Conservation (phyloP, 2,113 vertebrate genomes). For the Microtus richardsoni region DNA sequence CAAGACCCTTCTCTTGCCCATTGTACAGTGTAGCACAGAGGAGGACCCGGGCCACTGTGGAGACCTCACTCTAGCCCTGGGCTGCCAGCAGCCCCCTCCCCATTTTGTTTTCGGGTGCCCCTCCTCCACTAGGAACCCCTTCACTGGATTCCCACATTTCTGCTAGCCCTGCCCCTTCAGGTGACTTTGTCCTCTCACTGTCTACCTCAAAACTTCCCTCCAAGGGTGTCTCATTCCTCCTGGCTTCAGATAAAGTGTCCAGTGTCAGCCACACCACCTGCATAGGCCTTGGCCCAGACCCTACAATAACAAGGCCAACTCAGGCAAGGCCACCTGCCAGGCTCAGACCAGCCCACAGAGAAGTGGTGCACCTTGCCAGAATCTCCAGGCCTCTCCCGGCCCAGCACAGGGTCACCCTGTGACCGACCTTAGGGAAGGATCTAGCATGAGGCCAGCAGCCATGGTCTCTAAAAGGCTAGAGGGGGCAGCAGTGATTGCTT, state of each 20-base stretch:
- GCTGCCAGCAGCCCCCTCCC: not conserved
- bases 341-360: not conserved
- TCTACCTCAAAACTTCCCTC: not conserved
- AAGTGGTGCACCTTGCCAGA: rapidly evolving
- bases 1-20: not conserved
- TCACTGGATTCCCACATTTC: not conserved
- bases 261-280: not conserved
- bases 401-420: not conserved
- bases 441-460: rapidly evolving
- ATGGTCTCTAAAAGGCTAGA: rapidly evolving
- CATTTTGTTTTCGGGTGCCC: not conserved
- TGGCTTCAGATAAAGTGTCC: not conserved
- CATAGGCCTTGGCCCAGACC: not conserved
- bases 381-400: no score
- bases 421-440: not conserved
- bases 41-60: rapidly evolving
- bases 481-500: rapidly evolving
- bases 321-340: not conserved
- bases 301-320: not conserved
- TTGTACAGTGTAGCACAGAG: not conserved
- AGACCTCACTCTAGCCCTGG: not conserved
- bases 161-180: not conserved
- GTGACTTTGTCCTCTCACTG: not conserved
- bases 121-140: not conserved
- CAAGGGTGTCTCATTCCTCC: not conserved